Conservation (phyloP, 2,797 vertebrate genomes). For the Hydrophis major region DNA sequence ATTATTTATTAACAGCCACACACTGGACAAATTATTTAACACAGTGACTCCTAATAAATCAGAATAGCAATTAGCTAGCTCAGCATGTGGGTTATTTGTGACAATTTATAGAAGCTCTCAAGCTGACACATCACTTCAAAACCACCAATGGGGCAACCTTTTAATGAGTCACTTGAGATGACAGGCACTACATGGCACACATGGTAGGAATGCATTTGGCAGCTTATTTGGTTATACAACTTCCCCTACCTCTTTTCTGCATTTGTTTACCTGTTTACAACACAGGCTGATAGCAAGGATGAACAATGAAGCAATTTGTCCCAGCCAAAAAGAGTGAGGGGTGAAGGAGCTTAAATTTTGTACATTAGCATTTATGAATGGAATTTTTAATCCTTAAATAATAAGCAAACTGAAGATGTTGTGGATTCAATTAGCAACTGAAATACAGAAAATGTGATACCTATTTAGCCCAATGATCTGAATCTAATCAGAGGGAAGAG, state of each 20-base stretch:
- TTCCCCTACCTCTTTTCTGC: constrained; percentile 48
- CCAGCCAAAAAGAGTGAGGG: background rate
- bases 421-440: background rate
- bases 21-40: constrained; percentile 97
- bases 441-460: constrained; percentile 8
- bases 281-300: background rate
- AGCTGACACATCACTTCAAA: constrained; percentile 87
- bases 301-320: constrained; percentile 15
- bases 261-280: constrained; percentile 70
- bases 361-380: background rate
- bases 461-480: background rate
- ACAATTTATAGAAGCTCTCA: constrained; percentile 90
- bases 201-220: constrained; percentile 82
- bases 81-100: constrained; percentile 84
- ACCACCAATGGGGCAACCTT: constrained; percentile 78
- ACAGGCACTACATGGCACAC: constrained; percentile 86
- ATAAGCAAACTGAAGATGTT: background rate
- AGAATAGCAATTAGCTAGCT: constrained; percentile 97
- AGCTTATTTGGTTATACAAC: constrained; percentile 60
- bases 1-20: constrained; percentile 90
- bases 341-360: background rate
- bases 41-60: constrained; percentile 89
- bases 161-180: constrained; percentile 86
- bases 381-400: background rate
- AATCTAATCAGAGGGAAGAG: background rate